These are phyloP conservation scores for Scrobipalpa costella DNA, from an alignment of 2,888 invertebrate species.

Conservation along the genomic window DNA sequence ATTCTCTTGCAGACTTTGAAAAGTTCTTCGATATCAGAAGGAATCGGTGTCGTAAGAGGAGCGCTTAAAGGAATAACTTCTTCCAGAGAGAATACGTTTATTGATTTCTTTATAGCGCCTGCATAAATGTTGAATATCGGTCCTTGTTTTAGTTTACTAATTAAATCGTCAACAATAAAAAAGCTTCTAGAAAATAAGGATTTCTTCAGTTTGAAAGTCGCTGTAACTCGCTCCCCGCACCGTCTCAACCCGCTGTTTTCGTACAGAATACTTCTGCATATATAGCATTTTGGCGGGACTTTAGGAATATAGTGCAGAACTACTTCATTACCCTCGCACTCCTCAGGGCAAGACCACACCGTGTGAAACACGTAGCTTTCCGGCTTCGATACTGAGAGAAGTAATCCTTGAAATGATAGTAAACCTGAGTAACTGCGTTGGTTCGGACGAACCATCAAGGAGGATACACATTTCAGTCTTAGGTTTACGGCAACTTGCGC, in stretches of 20 bases:
- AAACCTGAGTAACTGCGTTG: constrained; percentile 49
- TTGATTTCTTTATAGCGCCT: constrained; percentile 53
- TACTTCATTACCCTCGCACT: constrained; percentile 69
- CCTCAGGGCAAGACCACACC: constrained; percentile 74
- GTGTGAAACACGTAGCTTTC: constrained; percentile 63
- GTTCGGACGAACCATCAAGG: constrained; percentile 42
- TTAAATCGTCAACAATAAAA: constrained; percentile 60
- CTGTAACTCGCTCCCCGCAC: constrained; percentile 65
- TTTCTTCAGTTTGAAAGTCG: constrained; percentile 52
- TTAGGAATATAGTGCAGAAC: constrained; percentile 66
- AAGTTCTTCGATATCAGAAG: constrained; percentile 56
- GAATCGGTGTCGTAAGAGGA: constrained; percentile 50
- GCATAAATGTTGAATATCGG: constrained; percentile 50
- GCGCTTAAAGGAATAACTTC: constrained; percentile 44
- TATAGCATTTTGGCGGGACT: constrained; percentile 60
- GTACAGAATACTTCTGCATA: constrained; percentile 61
- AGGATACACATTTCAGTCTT: constrained; percentile 56
- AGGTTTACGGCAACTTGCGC: constrained; percentile 58
- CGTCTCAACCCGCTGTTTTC: constrained; percentile 68
- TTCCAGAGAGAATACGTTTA: constrained; percentile 60
- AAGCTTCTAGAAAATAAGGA: constrained; percentile 49
- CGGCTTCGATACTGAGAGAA: constrained; percentile 58
- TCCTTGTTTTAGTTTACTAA: constrained; percentile 55
- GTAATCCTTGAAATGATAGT: constrained; percentile 52
- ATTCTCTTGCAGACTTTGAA: constrained; percentile 53